These are phyloP conservation scores for Trissolcus japonicus DNA, from an alignment of 2,888 invertebrate genomes.

Conservation along the genomic window DNA sequence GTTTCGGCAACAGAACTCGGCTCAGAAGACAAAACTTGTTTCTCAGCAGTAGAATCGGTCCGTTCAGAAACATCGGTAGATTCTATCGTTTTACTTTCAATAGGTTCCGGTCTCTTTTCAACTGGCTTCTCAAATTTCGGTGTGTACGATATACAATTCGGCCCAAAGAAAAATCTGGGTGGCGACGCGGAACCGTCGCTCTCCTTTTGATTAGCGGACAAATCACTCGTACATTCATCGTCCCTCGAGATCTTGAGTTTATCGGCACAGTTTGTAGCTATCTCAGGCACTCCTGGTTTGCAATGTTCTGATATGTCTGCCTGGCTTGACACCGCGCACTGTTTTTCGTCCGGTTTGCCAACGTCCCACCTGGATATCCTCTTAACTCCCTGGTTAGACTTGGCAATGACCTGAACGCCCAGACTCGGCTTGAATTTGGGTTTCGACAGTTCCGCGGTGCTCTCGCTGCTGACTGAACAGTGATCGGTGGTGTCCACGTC, in stretches of 20 bases:
- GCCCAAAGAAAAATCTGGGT: conserved; percentile 74
- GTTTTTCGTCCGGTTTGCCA: conserved; percentile 70
- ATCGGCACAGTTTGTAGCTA: conserved; percentile 20
- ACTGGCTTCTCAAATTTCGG: conserved; percentile 58
- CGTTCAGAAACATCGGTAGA: not conserved
- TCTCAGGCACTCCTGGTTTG: conserved; percentile 19
- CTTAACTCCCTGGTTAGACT: conserved; percentile 61
- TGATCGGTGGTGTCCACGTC: conserved; percentile 51
- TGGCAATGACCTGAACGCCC: conserved; percentile 72
- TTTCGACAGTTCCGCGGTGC: conserved; percentile 52
- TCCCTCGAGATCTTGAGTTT: conserved; percentile 17
- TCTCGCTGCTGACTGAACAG: conserved; percentile 30
- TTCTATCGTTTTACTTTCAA: not conserved
- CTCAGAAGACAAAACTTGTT: not conserved
- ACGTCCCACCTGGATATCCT: conserved; percentile 77
- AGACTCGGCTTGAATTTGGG: conserved; percentile 72
- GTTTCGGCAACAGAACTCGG: not conserved
- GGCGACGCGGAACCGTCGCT: conserved; percentile 57
- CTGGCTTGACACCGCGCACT: conserved; percentile 67
- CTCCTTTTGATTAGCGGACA: conserved; percentile 1
- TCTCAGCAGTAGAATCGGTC: not conserved
- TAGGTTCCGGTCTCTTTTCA: conserved; percentile 14
- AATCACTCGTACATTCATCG: conserved; percentile 12
- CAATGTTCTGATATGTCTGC: conserved; percentile 65
- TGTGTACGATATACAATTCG: conserved; percentile 72